Evolutionary conservation across 2,113 vertebrate species (phyloP).

Genomic region (Hemicordylus capensis): DNA sequence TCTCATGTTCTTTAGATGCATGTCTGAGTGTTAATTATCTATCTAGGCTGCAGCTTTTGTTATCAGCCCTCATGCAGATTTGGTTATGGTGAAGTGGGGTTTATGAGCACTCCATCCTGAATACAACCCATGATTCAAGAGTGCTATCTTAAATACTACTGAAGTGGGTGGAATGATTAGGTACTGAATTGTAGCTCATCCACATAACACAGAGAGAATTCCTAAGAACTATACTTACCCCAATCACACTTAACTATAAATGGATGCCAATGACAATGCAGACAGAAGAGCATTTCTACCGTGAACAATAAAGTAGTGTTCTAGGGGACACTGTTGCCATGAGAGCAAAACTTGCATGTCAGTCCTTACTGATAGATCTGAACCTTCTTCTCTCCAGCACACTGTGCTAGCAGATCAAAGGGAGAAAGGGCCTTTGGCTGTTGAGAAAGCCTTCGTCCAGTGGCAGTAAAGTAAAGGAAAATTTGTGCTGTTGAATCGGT

Average conservation of each 20-base stretch:
- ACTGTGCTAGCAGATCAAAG: too few species aligned
- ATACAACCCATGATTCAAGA: neutral
- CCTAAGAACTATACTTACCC: neutral
- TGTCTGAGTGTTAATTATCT: neutral
- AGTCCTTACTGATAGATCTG: too few species aligned
- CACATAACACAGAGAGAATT: neutral
- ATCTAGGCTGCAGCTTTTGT: neutral
- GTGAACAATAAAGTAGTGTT: too few species aligned
- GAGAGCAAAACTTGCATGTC: too few species aligned
- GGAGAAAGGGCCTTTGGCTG: too few species aligned
- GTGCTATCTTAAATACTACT: neutral
- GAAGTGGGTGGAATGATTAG: conserved; percentile 1
- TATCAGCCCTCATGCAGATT: neutral
- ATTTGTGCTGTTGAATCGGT: too few species aligned
- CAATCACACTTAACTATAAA: neutral
- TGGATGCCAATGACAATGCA: neutral
- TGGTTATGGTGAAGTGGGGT: neutral
- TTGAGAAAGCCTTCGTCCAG: too few species aligned
- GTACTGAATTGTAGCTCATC: neutral
- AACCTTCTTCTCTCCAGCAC: too few species aligned
- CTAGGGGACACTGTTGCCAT: too few species aligned
- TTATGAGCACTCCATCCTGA: neutral
- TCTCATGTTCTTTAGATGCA: neutral
- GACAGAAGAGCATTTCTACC: neutral
- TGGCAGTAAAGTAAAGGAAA: too few species aligned